A percentile compares a stretch with the other conserved stretches of the same genome.
Conservation (phyloP, 1,140 invertebrate genomes). For the Macrocentrus cingulum region DNA sequence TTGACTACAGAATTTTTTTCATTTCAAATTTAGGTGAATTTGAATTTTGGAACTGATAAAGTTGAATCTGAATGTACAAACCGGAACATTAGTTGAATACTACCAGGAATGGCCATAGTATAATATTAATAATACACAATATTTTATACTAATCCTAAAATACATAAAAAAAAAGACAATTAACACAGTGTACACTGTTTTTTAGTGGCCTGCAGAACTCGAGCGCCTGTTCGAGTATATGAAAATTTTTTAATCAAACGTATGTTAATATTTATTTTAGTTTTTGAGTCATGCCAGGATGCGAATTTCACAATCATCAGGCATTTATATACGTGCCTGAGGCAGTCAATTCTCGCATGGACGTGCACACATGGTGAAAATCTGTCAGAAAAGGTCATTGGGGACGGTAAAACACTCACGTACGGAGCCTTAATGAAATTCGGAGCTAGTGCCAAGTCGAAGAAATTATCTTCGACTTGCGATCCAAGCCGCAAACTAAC, state of each 20-base stretch:
- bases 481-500: slow-evolving; percentile 26
- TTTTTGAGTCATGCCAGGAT: too few species aligned
- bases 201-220: slow-evolving; percentile 36
- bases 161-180: slow-evolving; percentile 19
- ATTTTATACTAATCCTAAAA: slow-evolving; percentile 29
- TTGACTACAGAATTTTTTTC: too few species aligned
- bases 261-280: background rate
- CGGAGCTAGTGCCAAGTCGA: slow-evolving; percentile 17
- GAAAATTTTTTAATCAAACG: background rate
- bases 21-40: slow-evolving; percentile 9
- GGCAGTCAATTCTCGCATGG: background rate
- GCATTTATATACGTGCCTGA: too few species aligned
- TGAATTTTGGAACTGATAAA: slow-evolving; percentile 5
- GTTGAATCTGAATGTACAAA: slow-evolving; percentile 49
- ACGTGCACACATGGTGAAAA: background rate
- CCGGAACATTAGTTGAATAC: slow-evolving; percentile 44
- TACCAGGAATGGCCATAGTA: slow-evolving; percentile 33
- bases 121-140: slow-evolving; percentile 31
- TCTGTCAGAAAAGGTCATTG: background rate
- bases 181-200: slow-evolving; percentile 1
- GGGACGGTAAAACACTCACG: background rate
- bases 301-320: too few species aligned
- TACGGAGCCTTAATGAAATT: slow-evolving; percentile 22
- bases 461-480: slow-evolving; percentile 29
- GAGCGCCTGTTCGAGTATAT: slow-evolving; percentile 8